These are phyloP conservation scores for Leucopsar rothschildi DNA, from an alignment of 2,113 vertebrate species.

Conservation along the genomic window DNA sequence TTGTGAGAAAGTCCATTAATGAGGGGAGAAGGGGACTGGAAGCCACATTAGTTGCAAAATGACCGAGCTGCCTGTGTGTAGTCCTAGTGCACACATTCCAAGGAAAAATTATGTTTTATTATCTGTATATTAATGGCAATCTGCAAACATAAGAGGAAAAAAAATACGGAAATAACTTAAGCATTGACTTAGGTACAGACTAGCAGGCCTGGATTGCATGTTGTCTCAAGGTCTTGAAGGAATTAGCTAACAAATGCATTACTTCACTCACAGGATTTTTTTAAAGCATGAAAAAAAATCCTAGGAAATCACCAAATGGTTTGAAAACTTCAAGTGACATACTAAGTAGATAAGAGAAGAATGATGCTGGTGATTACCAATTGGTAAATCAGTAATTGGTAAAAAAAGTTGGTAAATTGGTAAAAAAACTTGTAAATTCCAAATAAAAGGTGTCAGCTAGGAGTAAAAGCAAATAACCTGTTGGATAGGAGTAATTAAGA, in stretches of 20 bases:
- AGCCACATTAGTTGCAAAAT: not conserved
- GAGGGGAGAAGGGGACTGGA: not conserved
- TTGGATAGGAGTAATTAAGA: not conserved
- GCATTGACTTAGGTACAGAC: not conserved
- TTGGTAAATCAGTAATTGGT: not conserved
- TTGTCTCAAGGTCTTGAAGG: not conserved
- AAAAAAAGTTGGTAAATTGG: no score
- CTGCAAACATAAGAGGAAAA: not conserved
- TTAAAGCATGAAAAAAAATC: not conserved
- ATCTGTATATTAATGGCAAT: not conserved
- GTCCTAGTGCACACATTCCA: not conserved
- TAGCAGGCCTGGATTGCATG: not conserved
- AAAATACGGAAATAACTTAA: not conserved
- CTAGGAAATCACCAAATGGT: not conserved
- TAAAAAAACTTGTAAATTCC: not conserved
- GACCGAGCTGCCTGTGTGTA: not conserved
- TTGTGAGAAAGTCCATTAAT: not conserved
- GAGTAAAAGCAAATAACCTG: not conserved
- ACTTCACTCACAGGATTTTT: not conserved
- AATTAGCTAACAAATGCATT: not conserved
- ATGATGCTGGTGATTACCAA: not conserved
- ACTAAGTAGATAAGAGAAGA: not conserved
- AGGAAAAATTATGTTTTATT: not conserved
- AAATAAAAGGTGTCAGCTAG: not conserved
- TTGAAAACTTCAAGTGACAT: not conserved